These are phyloP conservation scores for Caenorhabditis latens DNA, from an alignment of 1,140 invertebrate genomes.

Conservation along the genomic window DNA sequence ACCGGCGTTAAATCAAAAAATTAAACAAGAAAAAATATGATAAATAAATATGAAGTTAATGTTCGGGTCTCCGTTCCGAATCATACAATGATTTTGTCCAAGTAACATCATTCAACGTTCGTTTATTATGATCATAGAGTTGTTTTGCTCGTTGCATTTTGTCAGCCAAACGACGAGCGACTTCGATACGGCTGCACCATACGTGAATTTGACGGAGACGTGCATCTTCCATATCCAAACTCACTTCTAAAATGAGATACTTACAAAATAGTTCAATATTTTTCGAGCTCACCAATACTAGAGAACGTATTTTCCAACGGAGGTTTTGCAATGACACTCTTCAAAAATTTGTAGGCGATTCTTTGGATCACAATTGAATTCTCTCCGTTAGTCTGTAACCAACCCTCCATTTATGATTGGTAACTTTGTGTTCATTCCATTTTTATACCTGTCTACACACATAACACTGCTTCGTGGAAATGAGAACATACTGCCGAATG, in stretches of 20 bases:
- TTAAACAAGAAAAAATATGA: slow-evolving; percentile 32
- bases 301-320: slow-evolving; percentile 55
- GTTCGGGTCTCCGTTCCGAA: slow-evolving; percentile 22
- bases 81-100: not conserved
- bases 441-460: slow-evolving; percentile 57
- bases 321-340: slow-evolving; percentile 49
- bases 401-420: not conserved
- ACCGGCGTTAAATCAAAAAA: not conserved
- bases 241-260: slow-evolving; percentile 1
- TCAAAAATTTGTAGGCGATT: slow-evolving; percentile 56
- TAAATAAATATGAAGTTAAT: not conserved
- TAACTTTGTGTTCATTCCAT: not conserved
- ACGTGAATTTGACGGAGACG: slow-evolving; percentile 54
- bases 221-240: slow-evolving; percentile 50
- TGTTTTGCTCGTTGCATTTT: slow-evolving; percentile 61
- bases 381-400: slow-evolving; percentile 43
- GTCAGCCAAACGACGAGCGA: slow-evolving; percentile 60
- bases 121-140: slow-evolving; percentile 61
- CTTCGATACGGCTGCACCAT: slow-evolving; percentile 60
- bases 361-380: slow-evolving; percentile 55
- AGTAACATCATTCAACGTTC: slow-evolving; percentile 34
- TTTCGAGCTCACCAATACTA: slow-evolving; percentile 47
- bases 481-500: slow-evolving; percentile 57
- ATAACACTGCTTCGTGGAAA: slow-evolving; percentile 60
- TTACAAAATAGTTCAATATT: not conserved